phyloP scores from a whole-genome alignment of 2,797 vertebrate species.

The Xiphophorus birchmanni region DNA sequence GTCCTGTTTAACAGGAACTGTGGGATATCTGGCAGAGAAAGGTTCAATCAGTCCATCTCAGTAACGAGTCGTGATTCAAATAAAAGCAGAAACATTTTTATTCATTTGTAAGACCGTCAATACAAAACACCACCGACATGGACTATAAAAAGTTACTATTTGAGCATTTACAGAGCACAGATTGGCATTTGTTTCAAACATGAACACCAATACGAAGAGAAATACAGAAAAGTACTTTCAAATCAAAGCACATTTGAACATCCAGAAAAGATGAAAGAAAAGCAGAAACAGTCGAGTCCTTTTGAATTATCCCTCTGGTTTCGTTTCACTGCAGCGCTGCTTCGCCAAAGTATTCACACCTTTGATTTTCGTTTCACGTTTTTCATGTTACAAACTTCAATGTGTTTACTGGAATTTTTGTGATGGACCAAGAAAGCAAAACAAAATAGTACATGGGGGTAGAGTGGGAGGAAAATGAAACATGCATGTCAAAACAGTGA shows the following conservation, averaged over 20 bases:
- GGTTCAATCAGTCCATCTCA: background rate
- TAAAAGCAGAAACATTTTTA: conserved; percentile 32
- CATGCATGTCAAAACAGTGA: background rate
- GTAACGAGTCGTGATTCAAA: background rate
- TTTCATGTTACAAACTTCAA: background rate
- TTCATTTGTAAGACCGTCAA: conserved; percentile 33
- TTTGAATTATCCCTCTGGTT: conserved; percentile 22
- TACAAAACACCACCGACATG: conserved; percentile 33
- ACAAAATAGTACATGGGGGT: background rate
- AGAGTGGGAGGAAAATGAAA: background rate
- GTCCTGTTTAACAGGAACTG: conserved; percentile 18
- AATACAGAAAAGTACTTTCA: conserved; percentile 78
- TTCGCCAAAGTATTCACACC: background rate
- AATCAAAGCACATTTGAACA: conserved; percentile 76
- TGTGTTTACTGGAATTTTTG: background rate
- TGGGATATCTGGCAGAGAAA: background rate
- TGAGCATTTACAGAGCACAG: conserved; percentile 67
- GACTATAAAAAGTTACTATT: conserved; percentile 36
- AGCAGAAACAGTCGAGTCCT: conserved; percentile 64
- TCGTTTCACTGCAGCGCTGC: background rate
- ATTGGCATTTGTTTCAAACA: conserved; percentile 81
- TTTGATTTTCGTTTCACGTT: background rate
- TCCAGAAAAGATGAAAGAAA: conserved; percentile 56
- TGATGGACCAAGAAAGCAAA: background rate
- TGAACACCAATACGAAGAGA: conserved; percentile 74